These are phyloP conservation scores for Orthonychiurus folsomi DNA, from an alignment of 2,888 invertebrate genomes.

Conservation along the genomic window DNA sequence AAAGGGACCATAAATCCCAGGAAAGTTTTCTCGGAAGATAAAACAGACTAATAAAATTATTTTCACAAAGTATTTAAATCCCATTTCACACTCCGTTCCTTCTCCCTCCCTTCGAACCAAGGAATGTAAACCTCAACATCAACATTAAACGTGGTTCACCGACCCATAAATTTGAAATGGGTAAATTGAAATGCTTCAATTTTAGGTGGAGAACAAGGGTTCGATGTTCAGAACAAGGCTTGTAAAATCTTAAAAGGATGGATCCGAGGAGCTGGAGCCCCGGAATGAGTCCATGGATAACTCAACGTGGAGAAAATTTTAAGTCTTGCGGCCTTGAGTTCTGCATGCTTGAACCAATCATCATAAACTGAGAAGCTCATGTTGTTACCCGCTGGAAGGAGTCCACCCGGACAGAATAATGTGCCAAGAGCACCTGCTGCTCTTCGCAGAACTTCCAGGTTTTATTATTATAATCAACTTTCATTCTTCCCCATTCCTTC, in stretches of 20 bases:
- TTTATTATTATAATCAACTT: constrained; percentile 1
- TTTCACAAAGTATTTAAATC: no score
- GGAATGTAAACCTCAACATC: no score
- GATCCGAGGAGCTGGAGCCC: not conserved
- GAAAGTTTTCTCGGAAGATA: no score
- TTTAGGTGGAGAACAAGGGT: no score
- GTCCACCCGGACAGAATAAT: not conserved
- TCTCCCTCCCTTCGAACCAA: no score
- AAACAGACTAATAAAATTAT: no score
- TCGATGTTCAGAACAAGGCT: no score
- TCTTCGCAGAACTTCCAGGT: not conserved
- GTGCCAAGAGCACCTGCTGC: not conserved
- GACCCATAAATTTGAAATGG: not conserved
- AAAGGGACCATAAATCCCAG: no score
- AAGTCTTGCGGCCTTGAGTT: not conserved
- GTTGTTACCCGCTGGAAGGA: not conserved
- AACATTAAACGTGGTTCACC: no score
- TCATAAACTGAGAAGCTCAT: not conserved
- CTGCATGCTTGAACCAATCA: not conserved
- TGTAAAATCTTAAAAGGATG: not conserved
- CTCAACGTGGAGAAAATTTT: not conserved
- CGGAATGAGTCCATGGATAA: not conserved
- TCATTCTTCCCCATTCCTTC: not conserved
- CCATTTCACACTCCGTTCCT: no score
- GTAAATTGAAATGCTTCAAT: not conserved